These are phyloP conservation scores for Theretra japonica DNA, from an alignment of 2,888 invertebrate species.

Conservation along the genomic window DNA sequence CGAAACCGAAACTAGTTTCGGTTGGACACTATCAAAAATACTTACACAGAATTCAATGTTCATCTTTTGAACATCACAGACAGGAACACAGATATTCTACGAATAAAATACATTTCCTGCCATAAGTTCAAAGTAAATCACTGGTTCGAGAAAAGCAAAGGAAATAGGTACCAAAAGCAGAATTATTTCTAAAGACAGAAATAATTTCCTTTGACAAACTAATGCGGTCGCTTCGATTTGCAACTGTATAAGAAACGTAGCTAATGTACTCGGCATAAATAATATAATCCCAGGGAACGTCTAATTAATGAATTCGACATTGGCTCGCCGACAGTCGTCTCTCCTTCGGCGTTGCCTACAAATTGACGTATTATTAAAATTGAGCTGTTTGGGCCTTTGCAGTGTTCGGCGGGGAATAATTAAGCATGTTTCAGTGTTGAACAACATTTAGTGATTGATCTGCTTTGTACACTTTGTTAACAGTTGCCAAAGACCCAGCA, in stretches of 20 bases:
- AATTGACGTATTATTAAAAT: conserved; percentile 58
- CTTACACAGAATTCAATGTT: no score
- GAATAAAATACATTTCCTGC: no score
- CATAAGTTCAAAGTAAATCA: no score
- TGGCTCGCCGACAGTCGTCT: not conserved
- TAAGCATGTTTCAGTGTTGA: conserved; percentile 23
- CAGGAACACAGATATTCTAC: no score
- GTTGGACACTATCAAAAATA: no score
- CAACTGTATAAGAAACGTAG: not conserved
- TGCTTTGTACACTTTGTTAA: not conserved
- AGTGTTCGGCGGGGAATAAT: conserved; percentile 40
- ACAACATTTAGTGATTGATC: not conserved
- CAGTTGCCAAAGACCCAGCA: not conserved
- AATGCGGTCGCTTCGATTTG: not conserved
- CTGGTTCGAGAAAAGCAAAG: no score
- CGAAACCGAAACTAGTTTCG: no score
- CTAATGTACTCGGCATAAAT: conserved; percentile 21
- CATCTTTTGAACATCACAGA: no score
- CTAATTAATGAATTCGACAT: conserved; percentile 28
- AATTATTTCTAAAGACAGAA: not conserved
- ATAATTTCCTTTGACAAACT: not conserved
- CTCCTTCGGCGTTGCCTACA: conserved; percentile 44
- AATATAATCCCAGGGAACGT: conserved; percentile 19
- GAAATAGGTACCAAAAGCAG: not conserved
- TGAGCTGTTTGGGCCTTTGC: conserved; percentile 38